phyloP scores from a whole-genome alignment of 2,888 invertebrate genomes.

The Coleophora flavipennella region DNA sequence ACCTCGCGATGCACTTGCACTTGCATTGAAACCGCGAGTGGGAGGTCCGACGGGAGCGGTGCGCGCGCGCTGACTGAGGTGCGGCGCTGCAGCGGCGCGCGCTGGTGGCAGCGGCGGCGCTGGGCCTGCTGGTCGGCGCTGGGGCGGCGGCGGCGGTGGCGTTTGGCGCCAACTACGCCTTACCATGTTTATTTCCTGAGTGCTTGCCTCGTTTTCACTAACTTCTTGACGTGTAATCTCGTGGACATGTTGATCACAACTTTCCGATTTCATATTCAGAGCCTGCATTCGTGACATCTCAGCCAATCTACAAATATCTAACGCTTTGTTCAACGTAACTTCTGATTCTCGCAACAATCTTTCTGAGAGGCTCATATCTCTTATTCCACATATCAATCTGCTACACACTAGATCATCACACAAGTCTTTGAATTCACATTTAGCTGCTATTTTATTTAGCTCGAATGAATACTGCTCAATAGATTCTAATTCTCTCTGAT shows the following conservation, averaged over 20 bases:
- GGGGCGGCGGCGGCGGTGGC: neutral
- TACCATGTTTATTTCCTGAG: neutral
- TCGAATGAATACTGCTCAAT: constrained; percentile 16
- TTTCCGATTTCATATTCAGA: constrained; percentile 6
- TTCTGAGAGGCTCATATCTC: constrained; percentile 11
- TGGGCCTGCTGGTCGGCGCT: neutral
- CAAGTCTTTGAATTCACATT: constrained; percentile 17
- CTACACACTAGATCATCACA: constrained; percentile 14
- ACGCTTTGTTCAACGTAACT: constrained; percentile 11
- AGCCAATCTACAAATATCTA: constrained; percentile 12
- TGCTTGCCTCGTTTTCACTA: neutral
- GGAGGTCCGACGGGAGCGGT: neutral
- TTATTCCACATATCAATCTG: constrained; percentile 17
- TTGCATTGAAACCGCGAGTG: neutral
- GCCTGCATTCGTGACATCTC: constrained; percentile 13
- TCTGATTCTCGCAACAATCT: constrained; percentile 14
- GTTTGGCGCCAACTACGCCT: neutral
- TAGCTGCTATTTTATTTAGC: constrained; percentile 14
- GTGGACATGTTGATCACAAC: neutral
- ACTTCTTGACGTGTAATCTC: neutral
- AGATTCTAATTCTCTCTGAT: constrained; percentile 13
- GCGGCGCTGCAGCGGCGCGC: no score
- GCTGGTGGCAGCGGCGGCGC: no score
- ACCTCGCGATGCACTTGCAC: neutral
- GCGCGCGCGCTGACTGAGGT: neutral